phyloP scores from a whole-genome alignment of 2,113 vertebrate species.

The Panurus biarmicus region DNA sequence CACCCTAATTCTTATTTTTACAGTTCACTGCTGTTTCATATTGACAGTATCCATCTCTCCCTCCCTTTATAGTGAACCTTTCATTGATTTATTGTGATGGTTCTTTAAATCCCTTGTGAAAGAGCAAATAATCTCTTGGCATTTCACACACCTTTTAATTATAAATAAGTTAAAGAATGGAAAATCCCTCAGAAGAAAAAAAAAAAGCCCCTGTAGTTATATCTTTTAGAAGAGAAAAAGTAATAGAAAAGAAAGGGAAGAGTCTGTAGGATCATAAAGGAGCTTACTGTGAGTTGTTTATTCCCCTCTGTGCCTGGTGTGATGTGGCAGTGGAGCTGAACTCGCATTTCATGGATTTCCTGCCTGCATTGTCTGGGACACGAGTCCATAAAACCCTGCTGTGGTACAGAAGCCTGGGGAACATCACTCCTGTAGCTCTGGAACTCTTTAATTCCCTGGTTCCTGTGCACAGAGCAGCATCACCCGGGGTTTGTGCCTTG shows the following conservation, averaged over 20 bases:
- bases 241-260: neutral
- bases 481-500: neutral
- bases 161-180: neutral
- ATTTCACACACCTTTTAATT: neutral
- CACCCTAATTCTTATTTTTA: neutral
- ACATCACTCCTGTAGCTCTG: neutral
- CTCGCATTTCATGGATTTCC: neutral
- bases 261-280: neutral
- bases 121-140: neutral
- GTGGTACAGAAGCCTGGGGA: neutral
- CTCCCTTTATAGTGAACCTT: neutral
- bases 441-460: neutral
- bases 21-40: neutral
- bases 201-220: neutral
- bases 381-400: neutral
- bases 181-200: neutral
- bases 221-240: neutral
- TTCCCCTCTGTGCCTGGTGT: neutral
- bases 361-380: neutral
- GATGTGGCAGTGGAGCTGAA: neutral
- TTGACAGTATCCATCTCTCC: neutral
- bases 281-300: neutral
- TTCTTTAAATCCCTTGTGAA: neutral
- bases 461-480: fast-evolving
- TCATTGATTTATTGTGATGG: neutral